A percentile compares a stretch with the other conserved stretches of the same genome.
Evolutionary conservation across 2,113 vertebrate genomes (phyloP).

Genomic region (Erythrocercus mccallii): DNA sequence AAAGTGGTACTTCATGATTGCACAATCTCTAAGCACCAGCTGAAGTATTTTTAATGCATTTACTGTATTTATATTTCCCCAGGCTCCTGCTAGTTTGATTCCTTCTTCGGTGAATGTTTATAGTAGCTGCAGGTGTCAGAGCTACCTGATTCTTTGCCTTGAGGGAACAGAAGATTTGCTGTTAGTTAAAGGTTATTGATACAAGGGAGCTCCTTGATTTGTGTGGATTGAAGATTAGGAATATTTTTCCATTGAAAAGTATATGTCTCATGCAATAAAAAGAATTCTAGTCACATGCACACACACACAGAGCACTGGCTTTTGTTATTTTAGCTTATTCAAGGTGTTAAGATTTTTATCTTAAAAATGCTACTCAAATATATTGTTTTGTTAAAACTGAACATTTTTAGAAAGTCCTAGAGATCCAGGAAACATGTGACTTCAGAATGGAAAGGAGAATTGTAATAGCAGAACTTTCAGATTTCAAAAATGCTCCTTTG

Average conservation of each 20-base stretch:
- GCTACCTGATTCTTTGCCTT: background rate
- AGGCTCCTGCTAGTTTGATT: background rate
- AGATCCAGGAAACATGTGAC: background rate
- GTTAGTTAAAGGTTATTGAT: background rate
- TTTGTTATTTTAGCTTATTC: background rate
- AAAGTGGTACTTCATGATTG: background rate
- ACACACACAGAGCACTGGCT: background rate
- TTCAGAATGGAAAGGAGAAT: background rate
- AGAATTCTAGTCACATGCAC: background rate
- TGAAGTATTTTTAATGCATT: background rate
- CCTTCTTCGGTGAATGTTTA: background rate
- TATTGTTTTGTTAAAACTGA: background rate
- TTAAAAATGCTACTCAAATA: background rate
- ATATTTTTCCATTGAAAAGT: background rate
- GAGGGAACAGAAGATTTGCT: background rate
- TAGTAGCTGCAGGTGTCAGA: conserved; percentile 3
- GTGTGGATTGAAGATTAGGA: background rate
- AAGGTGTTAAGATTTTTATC: background rate
- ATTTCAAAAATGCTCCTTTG: background rate
- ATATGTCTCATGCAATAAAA: background rate
- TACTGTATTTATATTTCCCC: background rate
- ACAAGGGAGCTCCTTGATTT: background rate
- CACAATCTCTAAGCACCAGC: background rate
- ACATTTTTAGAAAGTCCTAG: background rate
- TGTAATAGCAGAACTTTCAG: background rate